phyloP scores from a whole-genome alignment of 2,888 invertebrate genomes.

The Timema cristinae region DNA sequence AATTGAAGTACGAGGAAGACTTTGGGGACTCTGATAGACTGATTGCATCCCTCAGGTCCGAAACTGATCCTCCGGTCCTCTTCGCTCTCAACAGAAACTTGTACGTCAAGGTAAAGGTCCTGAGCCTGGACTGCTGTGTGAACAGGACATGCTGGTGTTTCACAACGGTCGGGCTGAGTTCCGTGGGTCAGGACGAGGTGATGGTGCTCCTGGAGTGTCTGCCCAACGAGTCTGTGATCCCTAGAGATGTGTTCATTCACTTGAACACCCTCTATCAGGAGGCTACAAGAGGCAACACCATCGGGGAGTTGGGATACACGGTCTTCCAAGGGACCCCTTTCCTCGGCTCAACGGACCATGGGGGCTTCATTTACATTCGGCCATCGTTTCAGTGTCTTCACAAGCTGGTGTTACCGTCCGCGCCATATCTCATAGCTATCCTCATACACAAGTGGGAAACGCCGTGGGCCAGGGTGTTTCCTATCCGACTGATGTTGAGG shows the following conservation, averaged over 20 bases:
- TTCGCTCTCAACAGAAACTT: slow-evolving; percentile 74
- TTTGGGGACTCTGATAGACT: slow-evolving; percentile 53
- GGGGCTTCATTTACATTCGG: slow-evolving; percentile 77
- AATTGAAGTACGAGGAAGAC: slow-evolving; percentile 42
- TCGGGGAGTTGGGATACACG: slow-evolving; percentile 66
- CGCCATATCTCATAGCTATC: slow-evolving; percentile 72
- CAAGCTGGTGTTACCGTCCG: slow-evolving; percentile 65
- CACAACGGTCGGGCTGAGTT: slow-evolving; percentile 69
- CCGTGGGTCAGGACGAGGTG: slow-evolving; percentile 80
- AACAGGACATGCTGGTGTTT: slow-evolving; percentile 72
- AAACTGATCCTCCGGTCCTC: slow-evolving; percentile 55
- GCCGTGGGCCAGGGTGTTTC: slow-evolving; percentile 79
- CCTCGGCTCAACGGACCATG: slow-evolving; percentile 66
- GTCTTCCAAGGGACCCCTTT: slow-evolving; percentile 58
- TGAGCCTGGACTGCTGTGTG: slow-evolving; percentile 72
- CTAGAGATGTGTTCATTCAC: slow-evolving; percentile 71
- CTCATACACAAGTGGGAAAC: slow-evolving; percentile 75
- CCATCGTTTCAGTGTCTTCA: slow-evolving; percentile 78
- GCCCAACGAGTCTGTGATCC: slow-evolving; percentile 57
- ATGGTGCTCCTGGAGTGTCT: slow-evolving; percentile 65
- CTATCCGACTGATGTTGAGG: slow-evolving; percentile 66
- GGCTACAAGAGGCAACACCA: slow-evolving; percentile 63
- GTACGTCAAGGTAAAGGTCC: slow-evolving; percentile 67
- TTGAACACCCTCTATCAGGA: slow-evolving; percentile 68
- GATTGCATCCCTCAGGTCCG: slow-evolving; percentile 55